phyloP scores from a whole-genome alignment of 2,888 invertebrate genomes.

The Homarus gammarus region DNA sequence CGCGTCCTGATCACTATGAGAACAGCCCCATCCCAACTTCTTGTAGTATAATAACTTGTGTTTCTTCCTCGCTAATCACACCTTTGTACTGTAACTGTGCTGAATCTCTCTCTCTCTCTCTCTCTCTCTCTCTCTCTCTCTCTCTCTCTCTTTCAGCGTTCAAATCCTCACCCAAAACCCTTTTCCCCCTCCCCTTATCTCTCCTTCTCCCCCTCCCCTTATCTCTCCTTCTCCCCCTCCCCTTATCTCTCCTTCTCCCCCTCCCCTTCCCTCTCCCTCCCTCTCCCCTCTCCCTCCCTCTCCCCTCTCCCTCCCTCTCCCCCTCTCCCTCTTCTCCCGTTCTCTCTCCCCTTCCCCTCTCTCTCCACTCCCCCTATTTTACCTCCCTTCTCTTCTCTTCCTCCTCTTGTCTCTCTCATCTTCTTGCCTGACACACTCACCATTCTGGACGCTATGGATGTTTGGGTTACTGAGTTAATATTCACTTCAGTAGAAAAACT shows the following conservation, averaged over 20 bases:
- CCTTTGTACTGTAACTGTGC: too few species aligned
- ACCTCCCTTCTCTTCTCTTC: background rate
- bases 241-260: too few species aligned
- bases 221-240: too few species aligned
- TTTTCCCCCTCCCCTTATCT: background rate
- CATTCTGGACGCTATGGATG: too few species aligned
- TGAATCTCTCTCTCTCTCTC: background rate
- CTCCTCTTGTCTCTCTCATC: constrained; percentile 16
- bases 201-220: background rate
- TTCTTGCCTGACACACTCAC: too few species aligned
- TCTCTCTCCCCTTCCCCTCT: background rate
- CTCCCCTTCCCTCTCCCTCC: background rate
- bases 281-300: background rate
- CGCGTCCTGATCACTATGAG: too few species aligned
- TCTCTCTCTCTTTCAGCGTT: background rate
- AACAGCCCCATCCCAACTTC: too few species aligned
- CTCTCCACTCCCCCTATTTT: background rate
- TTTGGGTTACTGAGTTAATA: too few species aligned
- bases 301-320: background rate
- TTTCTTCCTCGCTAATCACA: too few species aligned
- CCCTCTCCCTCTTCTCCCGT: constrained; percentile 15
- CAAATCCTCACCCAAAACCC: background rate
- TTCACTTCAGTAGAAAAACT: too few species aligned
- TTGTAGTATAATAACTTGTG: too few species aligned
- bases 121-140: background rate